Percentiles rank a stretch among this genome's conserved stretches.
phyloP scores from a whole-genome alignment of 1,140 invertebrate species.

The Drosophila rhopaloa region DNA sequence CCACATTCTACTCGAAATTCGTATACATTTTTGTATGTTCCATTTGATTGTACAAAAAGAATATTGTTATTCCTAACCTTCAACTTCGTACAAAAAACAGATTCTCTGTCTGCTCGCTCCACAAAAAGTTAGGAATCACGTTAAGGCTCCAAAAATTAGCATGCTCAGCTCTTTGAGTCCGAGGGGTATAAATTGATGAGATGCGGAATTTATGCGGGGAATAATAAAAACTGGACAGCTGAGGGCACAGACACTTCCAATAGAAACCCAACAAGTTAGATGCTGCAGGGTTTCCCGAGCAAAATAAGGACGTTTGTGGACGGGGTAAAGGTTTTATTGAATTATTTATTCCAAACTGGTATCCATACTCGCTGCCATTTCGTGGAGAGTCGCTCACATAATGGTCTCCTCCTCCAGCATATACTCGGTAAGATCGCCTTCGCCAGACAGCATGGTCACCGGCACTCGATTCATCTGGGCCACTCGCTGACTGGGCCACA shows the following conservation, averaged over 20 bases:
- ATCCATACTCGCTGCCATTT: background rate
- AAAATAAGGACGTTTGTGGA: background rate
- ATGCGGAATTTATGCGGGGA: conserved; percentile 34
- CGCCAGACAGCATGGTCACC: conserved; percentile 57
- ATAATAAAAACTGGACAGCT: conserved; percentile 24
- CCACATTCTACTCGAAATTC: no score
- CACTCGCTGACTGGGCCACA: conserved; percentile 70
- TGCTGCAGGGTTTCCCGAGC: conserved; percentile 12
- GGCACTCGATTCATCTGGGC: conserved; percentile 70
- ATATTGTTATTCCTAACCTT: conserved; percentile 2
- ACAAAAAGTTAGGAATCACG: background rate
- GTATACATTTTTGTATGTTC: no score
- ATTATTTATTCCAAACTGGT: background rate
- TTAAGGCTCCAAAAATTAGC: conserved; percentile 6
- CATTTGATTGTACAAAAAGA: background rate
- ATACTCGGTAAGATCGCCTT: conserved; percentile 65
- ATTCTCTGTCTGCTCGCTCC: background rate
- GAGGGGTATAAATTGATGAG: conserved; percentile 34
- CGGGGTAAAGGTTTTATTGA: background rate
- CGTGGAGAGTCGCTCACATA: conserved; percentile 37
- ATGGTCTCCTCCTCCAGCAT: conserved; percentile 74
- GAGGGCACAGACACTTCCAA: conserved; percentile 6
- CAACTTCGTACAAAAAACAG: background rate
- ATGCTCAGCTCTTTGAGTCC: conserved; percentile 14
- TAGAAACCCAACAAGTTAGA: conserved; percentile 18